Evolutionary conservation across 1,140 invertebrate genomes (phyloP), one percentile per base, ranked within the genome.

Genomic region (Eriosoma lanigerum): DNA sequence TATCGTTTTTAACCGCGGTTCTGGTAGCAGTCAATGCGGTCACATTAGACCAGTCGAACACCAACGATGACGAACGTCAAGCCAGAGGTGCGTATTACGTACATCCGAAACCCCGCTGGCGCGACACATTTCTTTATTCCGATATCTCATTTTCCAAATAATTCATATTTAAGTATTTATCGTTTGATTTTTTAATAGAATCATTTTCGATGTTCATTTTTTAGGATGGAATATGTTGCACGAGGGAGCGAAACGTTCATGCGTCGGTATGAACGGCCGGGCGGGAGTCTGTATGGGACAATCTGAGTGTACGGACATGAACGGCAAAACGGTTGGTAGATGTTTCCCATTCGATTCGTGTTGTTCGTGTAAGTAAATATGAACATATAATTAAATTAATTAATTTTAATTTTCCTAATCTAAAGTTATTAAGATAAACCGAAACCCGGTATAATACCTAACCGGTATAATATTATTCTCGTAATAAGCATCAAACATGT

Each of bases 281-380:
- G 21, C 56, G 0, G 75, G 75, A 1, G 21, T 78, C 4, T 78
- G 75, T n/a, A 78, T 60, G 54, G 21, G 32, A 0, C 75, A 78
- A 48, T 44, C 17, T n/a, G 17, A 78, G 21, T 78, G 75, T 10
- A 0, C 75, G 0, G 56, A 78, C 26, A 60, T 6, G 10, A 78
- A 62, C 12, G 75, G 75, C 15, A 78, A 78, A n/a, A 32, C 75
- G 17, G 75, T 78, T 1, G 75, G 75, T n/a, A 60, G 32, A 15
- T 78, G 75, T 78, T 78, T 78, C 17, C 75, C 75, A 15, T 78
- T 62, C 19, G 56, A 78, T 26, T 3, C 75, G 13, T 78, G 75
- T 46, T 78, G 75, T 62, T 78, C 75, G 10, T 17, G 75, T 78
- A 46, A 9, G n/a, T 38, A 60, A 21, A 19, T 21, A 24, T 15